Base-by-base conservation (phyloP, 2,888 invertebrate genomes). In the Agrochola lychnidis region DNA sequence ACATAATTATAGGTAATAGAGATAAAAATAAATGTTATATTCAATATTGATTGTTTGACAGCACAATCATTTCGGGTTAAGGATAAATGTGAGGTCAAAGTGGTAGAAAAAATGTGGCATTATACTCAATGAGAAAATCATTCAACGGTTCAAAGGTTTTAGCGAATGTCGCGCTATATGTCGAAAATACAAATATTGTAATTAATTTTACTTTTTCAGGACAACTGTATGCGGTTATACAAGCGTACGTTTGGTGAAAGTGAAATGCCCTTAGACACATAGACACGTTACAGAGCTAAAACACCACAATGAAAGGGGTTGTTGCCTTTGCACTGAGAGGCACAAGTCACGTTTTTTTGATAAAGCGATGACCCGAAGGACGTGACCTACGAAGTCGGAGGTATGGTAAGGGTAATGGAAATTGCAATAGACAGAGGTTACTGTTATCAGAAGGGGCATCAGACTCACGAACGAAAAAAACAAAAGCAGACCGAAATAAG, bases 21-120 rank as follows among this genome's bases (percentile, higher is more conserved):
- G 30, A 66, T 66, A 76, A 45, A 71, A 71, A 68, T 63, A 76
- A 45, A 22, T 16, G 4, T 0, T 12, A 36, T 12, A n/a, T 45
- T 36, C 0, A 63, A 22, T 61, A 72, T 69, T 66, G 68, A 72
- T 83, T 57, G 45, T 53, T 71, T 78, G 73, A 66, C 69, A 57
- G 42, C 25, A 51, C 53, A 69, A 19, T 36, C 6, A n/a, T 66
- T 64, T 42, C 36, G 71, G 78, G 79, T 83, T 57, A 83, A 59
- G 73, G 79, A 56, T 62, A 30, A 45, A 30, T 30, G 16, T 16
- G 16, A 79, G 73, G 73, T 70, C 57, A 62, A 22, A 25, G 36
- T 68, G n/a, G 45, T 57, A 36, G 30, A 68, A 76, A 67, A 68
- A 57, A 72, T 19, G 30, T 61, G 56, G 59, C 30, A 30, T 6